Base-by-base conservation (phyloP, 2,888 invertebrate genomes). In the Drosophila limbata region DNA sequence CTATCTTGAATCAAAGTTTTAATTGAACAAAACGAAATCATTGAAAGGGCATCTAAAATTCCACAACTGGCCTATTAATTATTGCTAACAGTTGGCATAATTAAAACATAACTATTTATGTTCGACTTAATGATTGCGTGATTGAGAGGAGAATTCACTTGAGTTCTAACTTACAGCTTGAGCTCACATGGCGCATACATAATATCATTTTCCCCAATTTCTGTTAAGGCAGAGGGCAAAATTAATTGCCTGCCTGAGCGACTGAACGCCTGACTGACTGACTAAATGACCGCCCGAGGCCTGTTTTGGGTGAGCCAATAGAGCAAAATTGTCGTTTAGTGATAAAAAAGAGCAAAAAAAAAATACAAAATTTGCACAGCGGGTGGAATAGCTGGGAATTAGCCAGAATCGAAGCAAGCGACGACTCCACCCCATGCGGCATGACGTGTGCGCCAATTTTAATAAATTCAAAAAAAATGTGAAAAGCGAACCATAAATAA, bases 171-270 rank as follows among this genome's bases (percentile, higher is more conserved):
- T 73, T 61, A 51, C 45, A 50, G 37, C 13, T 37, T 17, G 45
- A 53, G 53, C 70, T 25, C 87, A 74, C 85, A 75, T 71, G 85
- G 72, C 84, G 88, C 55, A 82, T 87, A 71, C 88, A 68, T 79
- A 80, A 83, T 83, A 66, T 74, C 51, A 56, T 67, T 63, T 47
- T 19, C 33, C 47, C 60, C 52, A 8, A 17, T 59, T 66, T 51
- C 45, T 40, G 48, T 72, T 51, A 53, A 51, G 62, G 62, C 57
- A 57, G 71, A 35, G 60, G 57, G 42, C 63, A 31, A 57, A 83
- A 70, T 84, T 84, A 89, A 88, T 83, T 88, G 86, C 68, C 47
- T n/a, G 15, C 51, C 61, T 40, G 9, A 35, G 40, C 33, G 86
- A 60, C 44, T n/a, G 17, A 60, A n/a, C 35, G 33, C 10, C 57